A percentile compares a stretch with the other conserved stretches of the same genome.
Evolutionary conservation across 2,113 vertebrate species (phyloP).

Genomic region (Danionella cerebrum): DNA sequence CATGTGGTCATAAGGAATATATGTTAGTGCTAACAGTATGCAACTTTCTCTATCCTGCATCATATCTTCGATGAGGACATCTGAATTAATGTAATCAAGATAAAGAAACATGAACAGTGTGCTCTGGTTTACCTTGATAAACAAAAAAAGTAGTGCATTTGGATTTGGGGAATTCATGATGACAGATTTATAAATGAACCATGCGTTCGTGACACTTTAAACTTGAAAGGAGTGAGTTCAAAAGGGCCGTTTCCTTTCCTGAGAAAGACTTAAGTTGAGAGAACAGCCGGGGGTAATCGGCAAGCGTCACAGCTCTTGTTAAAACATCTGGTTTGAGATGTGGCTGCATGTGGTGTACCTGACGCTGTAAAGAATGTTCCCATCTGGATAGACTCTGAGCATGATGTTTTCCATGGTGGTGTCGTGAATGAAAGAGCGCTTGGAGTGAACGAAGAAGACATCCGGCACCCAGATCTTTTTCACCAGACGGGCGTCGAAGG

Average conservation of each 20-base stretch:
- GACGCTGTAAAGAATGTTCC: constrained; percentile 84
- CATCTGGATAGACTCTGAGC: constrained; percentile 77
- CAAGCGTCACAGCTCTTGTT: background rate
- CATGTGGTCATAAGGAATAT: too few relatives aligned
- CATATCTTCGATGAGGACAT: too few relatives aligned
- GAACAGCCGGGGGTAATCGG: background rate
- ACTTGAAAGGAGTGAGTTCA: background rate
- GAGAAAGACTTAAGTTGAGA: background rate
- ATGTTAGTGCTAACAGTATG: too few relatives aligned
- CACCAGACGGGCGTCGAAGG: constrained; percentile 81
- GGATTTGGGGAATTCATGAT: background rate
- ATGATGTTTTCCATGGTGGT: constrained; percentile 86
- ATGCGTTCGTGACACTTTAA: background rate
- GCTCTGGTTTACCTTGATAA: too few relatives aligned
- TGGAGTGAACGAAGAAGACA: constrained; percentile 88
- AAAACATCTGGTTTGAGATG: background rate
- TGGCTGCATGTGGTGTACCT: constrained; percentile 56
- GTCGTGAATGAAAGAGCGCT: constrained; percentile 86
- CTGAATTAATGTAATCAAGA: too few relatives aligned
- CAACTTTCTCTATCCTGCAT: too few relatives aligned
- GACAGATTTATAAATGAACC: background rate
- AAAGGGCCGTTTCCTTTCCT: background rate
- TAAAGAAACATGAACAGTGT: too few relatives aligned
- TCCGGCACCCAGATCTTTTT: constrained; percentile 91
- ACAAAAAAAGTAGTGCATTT: too few relatives aligned